Conservation (phyloP, 2,888 invertebrate species). For the Diarsia mendica region DNA sequence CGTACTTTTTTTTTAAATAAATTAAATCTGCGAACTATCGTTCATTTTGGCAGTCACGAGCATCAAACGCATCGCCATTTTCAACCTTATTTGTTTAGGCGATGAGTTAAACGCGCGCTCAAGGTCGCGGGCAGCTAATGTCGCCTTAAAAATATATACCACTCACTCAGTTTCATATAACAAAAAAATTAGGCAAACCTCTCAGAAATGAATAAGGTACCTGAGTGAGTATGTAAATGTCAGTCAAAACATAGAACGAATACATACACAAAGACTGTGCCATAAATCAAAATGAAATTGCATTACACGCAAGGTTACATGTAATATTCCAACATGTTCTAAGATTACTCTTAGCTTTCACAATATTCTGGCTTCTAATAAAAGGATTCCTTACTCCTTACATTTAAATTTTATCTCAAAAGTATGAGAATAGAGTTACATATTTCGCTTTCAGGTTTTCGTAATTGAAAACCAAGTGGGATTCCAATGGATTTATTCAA, state of each 20-base stretch:
- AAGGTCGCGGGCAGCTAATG: too few species aligned
- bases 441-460: conserved; percentile 33
- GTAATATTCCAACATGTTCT: conserved; percentile 52
- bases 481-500: conserved; percentile 35
- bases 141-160: background rate
- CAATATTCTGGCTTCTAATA: conserved; percentile 36
- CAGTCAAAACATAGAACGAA: conserved; percentile 26
- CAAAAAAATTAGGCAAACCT: background rate
- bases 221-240: conserved; percentile 31
- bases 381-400: conserved; percentile 26
- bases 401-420: conserved; percentile 50
- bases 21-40: too few species aligned
- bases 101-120: too few species aligned
- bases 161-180: background rate
- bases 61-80: too few species aligned
- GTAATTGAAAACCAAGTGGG: conserved; percentile 40
- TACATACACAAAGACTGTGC: conserved; percentile 27
- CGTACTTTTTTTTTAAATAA: too few species aligned
- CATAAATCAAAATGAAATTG: conserved; percentile 67
- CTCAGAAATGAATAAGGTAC: conserved; percentile 19
- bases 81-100: too few species aligned
- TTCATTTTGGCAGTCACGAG: too few species aligned
- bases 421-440: conserved; percentile 34
- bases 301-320: conserved; percentile 56
- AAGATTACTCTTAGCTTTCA: conserved; percentile 56